phyloP scores from a whole-genome alignment of 1,140 invertebrate species.

The Aphis gossypii region DNA sequence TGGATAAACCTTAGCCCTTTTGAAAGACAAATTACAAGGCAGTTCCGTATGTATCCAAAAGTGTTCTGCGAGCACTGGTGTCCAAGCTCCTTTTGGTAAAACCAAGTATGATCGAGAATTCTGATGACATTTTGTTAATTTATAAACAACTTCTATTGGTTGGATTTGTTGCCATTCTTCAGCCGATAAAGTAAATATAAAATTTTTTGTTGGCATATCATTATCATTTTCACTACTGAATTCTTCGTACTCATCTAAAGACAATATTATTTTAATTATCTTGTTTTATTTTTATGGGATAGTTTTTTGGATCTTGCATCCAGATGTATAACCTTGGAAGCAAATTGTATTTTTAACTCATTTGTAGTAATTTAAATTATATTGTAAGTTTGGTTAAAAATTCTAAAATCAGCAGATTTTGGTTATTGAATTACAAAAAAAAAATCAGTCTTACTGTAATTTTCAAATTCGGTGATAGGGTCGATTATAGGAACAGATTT shows the following conservation, averaged over 20 bases:
- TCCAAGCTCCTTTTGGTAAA: too few species aligned
- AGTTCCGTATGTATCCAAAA: not conserved
- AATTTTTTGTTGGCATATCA: not conserved
- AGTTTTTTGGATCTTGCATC: not conserved
- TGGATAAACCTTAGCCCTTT: not conserved
- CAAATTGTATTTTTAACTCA: too few species aligned
- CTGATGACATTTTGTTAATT: too few species aligned
- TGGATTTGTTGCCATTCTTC: not conserved
- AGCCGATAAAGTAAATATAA: not conserved
- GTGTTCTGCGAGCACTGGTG: not conserved
- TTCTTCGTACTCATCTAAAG: not conserved
- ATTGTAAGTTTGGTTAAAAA: too few species aligned
- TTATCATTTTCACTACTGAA: not conserved
- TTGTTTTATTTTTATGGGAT: not conserved
- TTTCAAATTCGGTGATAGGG: too few species aligned
- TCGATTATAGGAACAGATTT: too few species aligned
- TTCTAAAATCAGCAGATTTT: too few species aligned
- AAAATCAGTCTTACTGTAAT: too few species aligned
- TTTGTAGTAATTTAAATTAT: too few species aligned
- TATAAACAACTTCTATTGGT: not conserved
- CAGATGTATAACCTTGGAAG: too few species aligned
- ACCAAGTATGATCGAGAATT: too few species aligned
- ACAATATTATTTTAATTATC: not conserved
- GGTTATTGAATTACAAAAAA: too few species aligned
- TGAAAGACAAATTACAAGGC: not conserved